Conservation (phyloP, 2,888 invertebrate genomes). For the Polyommatus icarus region DNA sequence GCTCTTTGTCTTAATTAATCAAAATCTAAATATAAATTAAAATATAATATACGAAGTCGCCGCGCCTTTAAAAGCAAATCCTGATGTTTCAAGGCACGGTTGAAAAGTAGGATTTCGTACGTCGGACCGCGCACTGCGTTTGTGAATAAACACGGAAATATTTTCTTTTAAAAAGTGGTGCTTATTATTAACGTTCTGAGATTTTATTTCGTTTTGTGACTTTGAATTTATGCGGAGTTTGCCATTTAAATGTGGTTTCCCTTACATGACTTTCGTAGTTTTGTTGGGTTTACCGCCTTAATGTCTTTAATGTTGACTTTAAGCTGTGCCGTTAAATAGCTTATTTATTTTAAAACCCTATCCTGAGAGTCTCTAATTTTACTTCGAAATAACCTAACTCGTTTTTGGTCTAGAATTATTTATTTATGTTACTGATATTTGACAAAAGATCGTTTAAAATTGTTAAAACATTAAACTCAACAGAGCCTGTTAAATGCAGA, state of each 20-base stretch:
- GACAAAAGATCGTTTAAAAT: not conserved
- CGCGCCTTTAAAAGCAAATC: conserved; percentile 35
- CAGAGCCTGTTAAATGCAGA: not conserved
- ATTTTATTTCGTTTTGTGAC: conserved; percentile 47
- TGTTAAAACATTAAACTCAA: not conserved
- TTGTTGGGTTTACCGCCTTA: not conserved
- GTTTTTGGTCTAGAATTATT: not conserved
- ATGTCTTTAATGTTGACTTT: not conserved
- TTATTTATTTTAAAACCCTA: not conserved
- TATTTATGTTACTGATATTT: not conserved
- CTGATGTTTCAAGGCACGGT: conserved; percentile 38
- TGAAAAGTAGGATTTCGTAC: conserved; percentile 40
- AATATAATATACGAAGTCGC: conserved; percentile 7
- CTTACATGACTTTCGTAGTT: conserved; percentile 1
- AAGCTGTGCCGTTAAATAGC: not conserved
- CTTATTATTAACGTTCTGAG: conserved; percentile 46
- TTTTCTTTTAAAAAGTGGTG: conserved; percentile 45
- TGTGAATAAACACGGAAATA: conserved; percentile 44
- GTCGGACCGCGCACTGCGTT: conserved; percentile 42
- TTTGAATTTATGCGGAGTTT: conserved; percentile 46
- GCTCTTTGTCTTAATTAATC: conserved; percentile 23
- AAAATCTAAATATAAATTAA: conserved; percentile 28
- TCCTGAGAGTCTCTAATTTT: not conserved
- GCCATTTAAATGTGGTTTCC: conserved; percentile 4
- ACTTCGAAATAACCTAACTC: not conserved